Base-by-base conservation (phyloP, 2,113 vertebrate species). In the Megaceryle torquata region DNA sequence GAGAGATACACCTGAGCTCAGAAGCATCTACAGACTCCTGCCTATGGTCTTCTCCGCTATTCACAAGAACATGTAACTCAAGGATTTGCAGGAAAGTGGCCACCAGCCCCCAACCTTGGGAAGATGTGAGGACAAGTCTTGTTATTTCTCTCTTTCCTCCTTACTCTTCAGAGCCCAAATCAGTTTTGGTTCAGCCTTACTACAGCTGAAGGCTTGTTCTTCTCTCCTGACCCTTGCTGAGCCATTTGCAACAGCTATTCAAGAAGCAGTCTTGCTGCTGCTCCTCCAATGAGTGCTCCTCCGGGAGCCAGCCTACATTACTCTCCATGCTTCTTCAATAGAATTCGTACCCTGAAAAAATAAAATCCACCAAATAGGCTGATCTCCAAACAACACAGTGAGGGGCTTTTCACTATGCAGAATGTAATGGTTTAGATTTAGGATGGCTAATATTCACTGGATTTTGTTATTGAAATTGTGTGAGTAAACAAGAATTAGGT, bases 241-340 rank as follows among this genome's bases (percentile, higher is more conserved):
- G 33, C 17, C 46, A 43, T 14, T 5, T 3, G 43, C 37, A 86
- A 53, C 19, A 48, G 29, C 54, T 35, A 2, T 8, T 37, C 15
- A 65, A 35, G 46, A 35, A 57, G 35, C 35, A 57, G 50, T 21
- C 53, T 57, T 17, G 19, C 31, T n/a, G 56, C 31, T n/a, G 56
- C 31, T 57, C 31, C 56, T 57, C 56, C 56, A 57, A 33, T 0
- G 16, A 74, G 20, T 0, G 5, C 29, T 77, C 33, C 35, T 79
- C 33, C 7, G 33, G 0, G 1, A 50, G 17, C 2, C 0, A 67
- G 26, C 25, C 25, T 35, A 6, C 15, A 7, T n/a, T 22, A 17
- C 43, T 43, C n/a, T 51, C 25, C 35, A 4, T 14, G 9, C 61
- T 77, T 75, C 57, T 70, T 75, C 35, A 82, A 11, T 2, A 64